Evolutionary conservation across 2,888 invertebrate genomes (phyloP), one percentile per base, ranked within the genome.

Genomic region (Cephus pulcher): DNA sequence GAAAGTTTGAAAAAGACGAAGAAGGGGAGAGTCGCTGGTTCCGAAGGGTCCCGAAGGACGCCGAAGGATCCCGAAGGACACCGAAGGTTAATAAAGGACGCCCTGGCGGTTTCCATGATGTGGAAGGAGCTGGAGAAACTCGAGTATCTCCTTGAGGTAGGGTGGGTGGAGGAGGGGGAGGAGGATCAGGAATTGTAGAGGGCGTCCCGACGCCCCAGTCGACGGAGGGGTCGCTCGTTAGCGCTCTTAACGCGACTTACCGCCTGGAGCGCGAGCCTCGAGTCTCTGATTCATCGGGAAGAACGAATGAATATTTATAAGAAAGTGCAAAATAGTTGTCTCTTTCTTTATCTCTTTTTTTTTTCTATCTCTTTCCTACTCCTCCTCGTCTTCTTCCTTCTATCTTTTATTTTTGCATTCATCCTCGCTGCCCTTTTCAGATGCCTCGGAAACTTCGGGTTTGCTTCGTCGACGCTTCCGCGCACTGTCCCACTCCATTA

Each of bases 171-270:
- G 76, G 73, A 73, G 75, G 75, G 70, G 75, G 79, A 56, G 71
- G 35, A 78, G 77, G 70, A 74, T 30, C 69, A 73, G 71, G 30
- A 74, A 75, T 78, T 73, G 77, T 76, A 74, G 75, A 73, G 76
- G 12, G 76, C 30, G 68, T 56, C 56, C 9, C 56, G 78, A 75
- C 73, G 76, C 82, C 82, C 76, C 81, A 74, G 79, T 76, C 82
- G 75, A 79, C 79, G 82, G 81, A 88, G 86, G 89, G 89, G 87
- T 89, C 88, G 91, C 91, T 91, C 91, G 91, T 91, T 91, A 91
- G 90, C 90, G 90, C 90, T 90, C 90, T 91, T 90, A 91, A 89
- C 89, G 89, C 89, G 89, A 90, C 89, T 91, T 90, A 91, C 90
- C 89, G 89, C 90, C 90, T 86, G 88, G 86, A 89, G 89, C 88